Evolutionary conservation across 2,888 invertebrate species (phyloP), one percentile per base, ranked within the genome.

Genomic region (Drosophila subsilvestris): DNA sequence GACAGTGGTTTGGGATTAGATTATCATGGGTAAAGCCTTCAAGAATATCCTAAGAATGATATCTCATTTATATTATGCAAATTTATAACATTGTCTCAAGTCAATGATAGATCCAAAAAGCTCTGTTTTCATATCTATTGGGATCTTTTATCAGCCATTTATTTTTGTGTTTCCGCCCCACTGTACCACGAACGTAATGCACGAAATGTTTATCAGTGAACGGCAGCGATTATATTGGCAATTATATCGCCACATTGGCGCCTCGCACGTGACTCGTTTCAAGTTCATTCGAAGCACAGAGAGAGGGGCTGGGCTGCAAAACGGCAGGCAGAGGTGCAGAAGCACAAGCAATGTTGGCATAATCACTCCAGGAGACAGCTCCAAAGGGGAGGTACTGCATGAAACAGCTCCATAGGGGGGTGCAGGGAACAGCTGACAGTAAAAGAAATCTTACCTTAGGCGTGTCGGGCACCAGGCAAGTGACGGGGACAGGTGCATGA

Each of bases 221-320:
- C 75, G 75, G 58, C 73, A 74, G 80, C 86, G 82, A 87, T 84
- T 82, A 82, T 71, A 87, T 85, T 85, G 80, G 70, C 88, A 85
- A 85, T 82, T 85, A 78, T 85, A 85, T 82, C 86, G 76, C 76
- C 82, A 79, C 86, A 80, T 70, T 78, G 86, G 86, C 80, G 73
- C 71, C 86, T 63, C 72, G 88, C 84, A 84, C 87, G 87, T 83
- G 87, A 85, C 85, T 78, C 85, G 78, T 78, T 87, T 84, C 79
- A 84, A 84, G 84, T 85, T 84, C 85, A 82, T n/a, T 14, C 37
- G 7, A n/a, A n/a, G 37, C 3, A 14, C 14, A 37, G 14, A 37
- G 7, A 1, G 63, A 71, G 56, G 47, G 68, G 48, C 2, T 1
- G 45, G 32, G n/a, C 8, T 37, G 17, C 49, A 32, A 17, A 47